These are phyloP conservation scores for Triops cancriformis DNA, from an alignment of 1,140 invertebrate genomes.

Conservation along the genomic window DNA sequence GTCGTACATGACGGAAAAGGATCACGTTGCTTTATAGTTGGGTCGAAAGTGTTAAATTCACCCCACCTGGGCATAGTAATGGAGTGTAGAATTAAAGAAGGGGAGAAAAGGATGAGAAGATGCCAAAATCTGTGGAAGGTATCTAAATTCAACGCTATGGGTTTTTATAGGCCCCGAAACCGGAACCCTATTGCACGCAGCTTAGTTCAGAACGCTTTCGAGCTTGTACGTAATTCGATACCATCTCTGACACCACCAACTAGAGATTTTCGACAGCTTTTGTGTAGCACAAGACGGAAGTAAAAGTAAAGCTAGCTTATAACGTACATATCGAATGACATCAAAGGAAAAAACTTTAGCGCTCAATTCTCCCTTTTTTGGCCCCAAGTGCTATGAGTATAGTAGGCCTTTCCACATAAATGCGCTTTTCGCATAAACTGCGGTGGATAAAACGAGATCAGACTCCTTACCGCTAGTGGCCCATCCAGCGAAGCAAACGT, in stretches of 20 bases:
- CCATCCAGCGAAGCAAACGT: too few species aligned
- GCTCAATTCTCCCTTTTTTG: not conserved
- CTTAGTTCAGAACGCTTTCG: not conserved
- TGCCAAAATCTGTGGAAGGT: not conserved
- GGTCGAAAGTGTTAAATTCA: not conserved
- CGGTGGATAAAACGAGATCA: too few species aligned
- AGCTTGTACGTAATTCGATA: not conserved
- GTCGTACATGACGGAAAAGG: too few species aligned
- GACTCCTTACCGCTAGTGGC: too few species aligned
- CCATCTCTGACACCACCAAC: not conserved
- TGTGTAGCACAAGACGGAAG: not conserved
- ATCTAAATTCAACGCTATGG: conserved; percentile 1
- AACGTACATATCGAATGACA: not conserved
- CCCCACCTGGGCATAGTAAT: not conserved
- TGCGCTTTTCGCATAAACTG: too few species aligned
- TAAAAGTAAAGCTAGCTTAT: not conserved
- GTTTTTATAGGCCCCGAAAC: not conserved
- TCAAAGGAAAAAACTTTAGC: not conserved
- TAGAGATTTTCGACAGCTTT: not conserved
- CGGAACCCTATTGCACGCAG: conserved; percentile 6
- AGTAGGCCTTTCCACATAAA: too few species aligned
- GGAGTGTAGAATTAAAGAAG: not conserved
- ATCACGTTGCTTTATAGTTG: not conserved
- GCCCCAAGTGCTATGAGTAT: not conserved
- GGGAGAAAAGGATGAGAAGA: not conserved